Conservation (phyloP, 2,888 invertebrate genomes). For the Oligia fasciuncula region DNA sequence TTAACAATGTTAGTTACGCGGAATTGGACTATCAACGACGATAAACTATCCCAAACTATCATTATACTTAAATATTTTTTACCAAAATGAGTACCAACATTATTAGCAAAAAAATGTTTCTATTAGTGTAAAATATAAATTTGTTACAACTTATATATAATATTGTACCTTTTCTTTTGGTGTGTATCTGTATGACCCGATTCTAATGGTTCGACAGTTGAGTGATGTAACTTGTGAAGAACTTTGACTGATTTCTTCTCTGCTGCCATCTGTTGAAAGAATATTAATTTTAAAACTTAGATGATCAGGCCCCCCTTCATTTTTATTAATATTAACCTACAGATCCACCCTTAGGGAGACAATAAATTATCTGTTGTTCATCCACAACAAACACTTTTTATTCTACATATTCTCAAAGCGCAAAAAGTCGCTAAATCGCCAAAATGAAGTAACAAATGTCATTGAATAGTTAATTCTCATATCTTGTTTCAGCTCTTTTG, state of each 20-base stretch:
- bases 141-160: not conserved
- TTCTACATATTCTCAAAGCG: not conserved
- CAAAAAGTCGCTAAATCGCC: not conserved
- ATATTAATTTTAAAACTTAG: conserved; percentile 7
- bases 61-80: not conserved
- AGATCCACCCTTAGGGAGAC: not conserved
- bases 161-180: conserved; percentile 92
- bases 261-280: conserved; percentile 86
- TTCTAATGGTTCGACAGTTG: conserved; percentile 94
- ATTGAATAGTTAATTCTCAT: not conserved
- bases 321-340: not conserved
- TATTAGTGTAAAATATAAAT: not conserved
- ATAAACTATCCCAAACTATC: too few relatives aligned
- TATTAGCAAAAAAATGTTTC: not conserved
- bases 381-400: not conserved
- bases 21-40: too few relatives aligned
- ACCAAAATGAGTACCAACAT: not conserved
- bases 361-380: not conserved
- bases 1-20: too few relatives aligned
- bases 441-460: not conserved
- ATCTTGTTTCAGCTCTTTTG: too few relatives aligned
- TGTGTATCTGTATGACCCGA: conserved; percentile 95
- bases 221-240: conserved; percentile 89
- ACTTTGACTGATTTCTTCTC: conserved; percentile 87
- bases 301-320: not conserved